A percentile compares a stretch with the other conserved stretches of the same genome.
These are phyloP conservation scores for Eubasilissa splendida DNA, from an alignment of 2,888 invertebrate species.

Conservation along the genomic window DNA sequence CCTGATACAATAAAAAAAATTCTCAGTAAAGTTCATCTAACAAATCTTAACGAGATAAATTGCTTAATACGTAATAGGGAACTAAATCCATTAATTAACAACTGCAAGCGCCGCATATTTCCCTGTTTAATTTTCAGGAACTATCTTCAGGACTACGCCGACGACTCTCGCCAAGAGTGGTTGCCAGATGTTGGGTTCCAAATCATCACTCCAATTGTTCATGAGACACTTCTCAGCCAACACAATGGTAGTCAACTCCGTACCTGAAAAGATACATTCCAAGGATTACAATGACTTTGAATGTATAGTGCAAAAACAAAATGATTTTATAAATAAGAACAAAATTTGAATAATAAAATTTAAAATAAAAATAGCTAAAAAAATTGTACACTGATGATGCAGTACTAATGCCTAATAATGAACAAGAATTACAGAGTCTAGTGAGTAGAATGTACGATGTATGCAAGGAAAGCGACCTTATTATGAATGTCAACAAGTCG, in stretches of 20 bases:
- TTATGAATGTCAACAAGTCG: too few species aligned
- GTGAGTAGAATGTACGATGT: too few species aligned
- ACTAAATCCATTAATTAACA: neutral
- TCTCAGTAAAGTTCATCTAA: neutral
- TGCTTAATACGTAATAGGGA: too few species aligned
- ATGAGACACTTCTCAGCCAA: conserved; percentile 42
- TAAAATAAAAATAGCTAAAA: too few species aligned
- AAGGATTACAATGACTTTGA: too few species aligned
- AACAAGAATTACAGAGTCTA: too few species aligned
- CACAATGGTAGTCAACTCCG: neutral
- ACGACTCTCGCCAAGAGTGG: conserved; percentile 45
- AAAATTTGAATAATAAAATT: neutral
- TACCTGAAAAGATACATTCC: too few species aligned
- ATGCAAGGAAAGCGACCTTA: too few species aligned
- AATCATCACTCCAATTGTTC: conserved; percentile 40
- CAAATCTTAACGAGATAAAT: too few species aligned
- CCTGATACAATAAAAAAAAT: neutral
- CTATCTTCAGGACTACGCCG: conserved; percentile 42
- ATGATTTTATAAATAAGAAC: neutral
- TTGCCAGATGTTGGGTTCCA: conserved; percentile 32
- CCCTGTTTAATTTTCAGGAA: conserved; percentile 23
- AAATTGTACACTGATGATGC: too few species aligned
- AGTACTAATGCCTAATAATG: too few species aligned
- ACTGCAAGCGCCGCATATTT: neutral
- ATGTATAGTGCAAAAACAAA: neutral